Evolutionary conservation across 2,888 invertebrate genomes (phyloP).

Genomic region (Pammene aurita): DNA sequence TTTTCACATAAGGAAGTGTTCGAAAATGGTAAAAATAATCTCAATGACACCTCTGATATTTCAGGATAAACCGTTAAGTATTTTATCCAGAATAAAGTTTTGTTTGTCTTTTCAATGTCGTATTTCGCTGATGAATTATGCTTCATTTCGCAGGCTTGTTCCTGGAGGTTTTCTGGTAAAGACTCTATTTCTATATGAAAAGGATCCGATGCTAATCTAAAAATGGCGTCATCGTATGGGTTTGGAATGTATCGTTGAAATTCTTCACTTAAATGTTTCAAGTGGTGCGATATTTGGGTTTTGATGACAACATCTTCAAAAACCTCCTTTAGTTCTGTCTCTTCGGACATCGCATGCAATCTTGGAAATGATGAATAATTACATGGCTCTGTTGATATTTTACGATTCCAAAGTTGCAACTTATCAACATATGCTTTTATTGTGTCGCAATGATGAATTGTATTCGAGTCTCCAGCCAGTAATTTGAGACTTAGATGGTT

Average conservation of each 20-base stretch:
- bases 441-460: slow-evolving; percentile 42
- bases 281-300: not conserved
- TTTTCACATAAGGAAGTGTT: not conserved
- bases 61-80: not conserved
- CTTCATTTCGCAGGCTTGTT: not conserved
- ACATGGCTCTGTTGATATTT: slow-evolving; percentile 33
- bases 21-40: not conserved
- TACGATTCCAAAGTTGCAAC: slow-evolving; percentile 43
- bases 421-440: slow-evolving; percentile 43
- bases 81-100: not conserved
- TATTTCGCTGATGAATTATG: not conserved
- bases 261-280: not conserved
- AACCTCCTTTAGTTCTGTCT: slow-evolving; percentile 24
- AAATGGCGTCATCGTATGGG: not conserved
- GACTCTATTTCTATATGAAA: not conserved
- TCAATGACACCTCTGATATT: not conserved
- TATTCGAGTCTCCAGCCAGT: slow-evolving; percentile 42
- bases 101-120: not conserved
- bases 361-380: slow-evolving; percentile 42
- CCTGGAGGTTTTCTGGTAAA: not conserved
- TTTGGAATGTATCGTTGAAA: not conserved
- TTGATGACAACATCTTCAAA: not conserved
- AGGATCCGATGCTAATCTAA: not conserved
- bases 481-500: slow-evolving; percentile 45
- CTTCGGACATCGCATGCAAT: slow-evolving; percentile 36